Evolutionary conservation across 2,888 invertebrate species (phyloP).

Genomic region (Campopleginae sp.): DNA sequence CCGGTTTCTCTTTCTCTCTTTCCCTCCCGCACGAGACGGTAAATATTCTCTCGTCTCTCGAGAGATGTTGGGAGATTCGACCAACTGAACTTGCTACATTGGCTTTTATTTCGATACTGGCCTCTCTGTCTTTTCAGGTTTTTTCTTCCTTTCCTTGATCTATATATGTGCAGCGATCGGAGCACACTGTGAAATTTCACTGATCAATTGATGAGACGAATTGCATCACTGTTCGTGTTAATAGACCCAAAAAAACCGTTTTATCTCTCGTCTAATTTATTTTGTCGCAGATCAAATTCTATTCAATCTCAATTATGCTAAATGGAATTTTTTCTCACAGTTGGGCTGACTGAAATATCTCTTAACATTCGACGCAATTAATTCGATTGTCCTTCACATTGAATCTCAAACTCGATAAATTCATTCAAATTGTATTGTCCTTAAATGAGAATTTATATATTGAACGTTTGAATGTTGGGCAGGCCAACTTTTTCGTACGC

Average conservation of each 20-base stretch:
- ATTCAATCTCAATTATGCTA: constrained; percentile 8
- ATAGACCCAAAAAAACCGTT: background rate
- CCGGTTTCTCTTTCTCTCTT: constrained; percentile 84
- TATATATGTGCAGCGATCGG: constrained; percentile 3
- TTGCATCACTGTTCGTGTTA: background rate
- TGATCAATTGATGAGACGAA: background rate
- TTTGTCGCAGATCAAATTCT: constrained; percentile 4
- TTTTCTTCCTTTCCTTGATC: constrained; percentile 76
- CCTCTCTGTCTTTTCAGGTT: constrained; percentile 69
- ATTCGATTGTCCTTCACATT: background rate
- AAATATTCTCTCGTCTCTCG: constrained; percentile 13
- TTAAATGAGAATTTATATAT: background rate
- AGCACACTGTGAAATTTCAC: constrained; percentile 23
- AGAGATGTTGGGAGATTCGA: constrained; percentile 24
- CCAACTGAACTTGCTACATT: constrained; percentile 2
- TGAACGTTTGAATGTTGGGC: background rate
- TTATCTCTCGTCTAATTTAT: background rate
- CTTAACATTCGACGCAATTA: constrained; percentile 1
- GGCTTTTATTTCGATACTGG: constrained; percentile 29
- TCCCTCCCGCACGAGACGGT: constrained; percentile 63
- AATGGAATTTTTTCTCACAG: background rate
- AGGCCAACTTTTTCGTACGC: background rate
- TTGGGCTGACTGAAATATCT: background rate
- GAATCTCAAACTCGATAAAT: background rate
- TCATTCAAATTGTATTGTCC: background rate